These are phyloP conservation scores for Scaptomyza pallida DNA, from an alignment of 1,140 invertebrate genomes.

Conservation along the genomic window DNA sequence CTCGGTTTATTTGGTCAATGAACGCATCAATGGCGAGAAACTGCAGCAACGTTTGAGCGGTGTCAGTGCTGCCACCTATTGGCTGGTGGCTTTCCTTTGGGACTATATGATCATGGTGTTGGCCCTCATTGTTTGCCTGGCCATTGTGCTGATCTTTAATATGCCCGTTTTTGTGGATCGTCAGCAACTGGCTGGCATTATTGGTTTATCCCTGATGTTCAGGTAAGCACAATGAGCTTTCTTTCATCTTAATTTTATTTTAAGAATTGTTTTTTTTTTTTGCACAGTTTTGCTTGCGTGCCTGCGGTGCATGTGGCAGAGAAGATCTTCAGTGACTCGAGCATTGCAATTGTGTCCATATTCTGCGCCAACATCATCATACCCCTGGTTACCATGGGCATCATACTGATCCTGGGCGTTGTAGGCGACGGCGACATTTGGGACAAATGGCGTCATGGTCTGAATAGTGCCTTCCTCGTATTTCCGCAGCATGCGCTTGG, in stretches of 20 bases:
- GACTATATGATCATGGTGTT: slow-evolving; percentile 85
- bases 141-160: slow-evolving; percentile 86
- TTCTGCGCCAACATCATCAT: slow-evolving; percentile 88
- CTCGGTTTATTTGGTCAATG: slow-evolving; percentile 86
- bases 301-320: slow-evolving; percentile 86
- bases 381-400: slow-evolving; percentile 86
- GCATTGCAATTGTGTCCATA: slow-evolving; percentile 87
- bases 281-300: slow-evolving; percentile 84
- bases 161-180: slow-evolving; percentile 87
- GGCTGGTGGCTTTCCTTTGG: slow-evolving; percentile 86
- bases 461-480: slow-evolving; percentile 87
- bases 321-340: slow-evolving; percentile 87
- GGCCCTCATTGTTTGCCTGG: slow-evolving; percentile 85
- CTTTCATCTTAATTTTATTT: no score
- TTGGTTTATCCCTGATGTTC: slow-evolving; percentile 86
- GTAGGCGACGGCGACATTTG: slow-evolving; percentile 86
- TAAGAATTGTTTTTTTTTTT: not conserved
- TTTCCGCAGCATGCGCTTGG: slow-evolving; percentile 88
- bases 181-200: slow-evolving; percentile 87
- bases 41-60: slow-evolving; percentile 87
- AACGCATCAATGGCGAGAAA: slow-evolving; percentile 86
- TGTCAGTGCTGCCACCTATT: slow-evolving; percentile 86
- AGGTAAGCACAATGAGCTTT: slow-evolving; percentile 71
- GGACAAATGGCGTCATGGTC: slow-evolving; percentile 85
- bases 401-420: slow-evolving; percentile 87